These are phyloP conservation scores for Cinara cedri DNA, from an alignment of 2,888 invertebrate genomes.

Conservation along the genomic window DNA sequence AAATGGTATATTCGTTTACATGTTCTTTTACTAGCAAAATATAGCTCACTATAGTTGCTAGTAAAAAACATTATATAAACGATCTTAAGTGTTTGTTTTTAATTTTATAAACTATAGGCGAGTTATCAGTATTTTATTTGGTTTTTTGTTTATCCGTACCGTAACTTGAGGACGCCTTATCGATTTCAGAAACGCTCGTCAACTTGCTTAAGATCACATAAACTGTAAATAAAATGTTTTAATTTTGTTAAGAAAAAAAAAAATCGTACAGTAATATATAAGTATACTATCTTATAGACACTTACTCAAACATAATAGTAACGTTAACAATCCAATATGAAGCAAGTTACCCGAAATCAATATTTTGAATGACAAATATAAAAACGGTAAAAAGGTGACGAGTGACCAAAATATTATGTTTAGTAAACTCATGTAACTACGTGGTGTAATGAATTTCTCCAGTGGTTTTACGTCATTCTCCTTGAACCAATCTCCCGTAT, in stretches of 20 bases:
- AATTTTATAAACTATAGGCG: background rate
- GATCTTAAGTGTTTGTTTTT: background rate
- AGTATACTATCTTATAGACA: too few relatives aligned
- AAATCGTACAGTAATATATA: too few relatives aligned
- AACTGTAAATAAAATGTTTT: slow-evolving; percentile 24
- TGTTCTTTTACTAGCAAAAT: too few relatives aligned
- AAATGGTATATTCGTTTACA: too few relatives aligned
- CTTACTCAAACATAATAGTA: slow-evolving; percentile 22
- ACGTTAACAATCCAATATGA: background rate
- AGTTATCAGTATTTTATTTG: background rate
- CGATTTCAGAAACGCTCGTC: slow-evolving; percentile 31
- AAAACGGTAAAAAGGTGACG: slow-evolving; percentile 3
- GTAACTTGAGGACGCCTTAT: slow-evolving; percentile 31
- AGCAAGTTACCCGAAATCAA: slow-evolving; percentile 29
- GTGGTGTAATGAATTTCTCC: slow-evolving; percentile 68
- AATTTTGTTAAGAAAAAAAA: too few relatives aligned
- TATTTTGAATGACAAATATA: background rate
- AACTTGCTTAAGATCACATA: slow-evolving; percentile 3
- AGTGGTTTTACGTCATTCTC: slow-evolving; percentile 75
- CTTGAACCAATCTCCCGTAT: slow-evolving; percentile 80
- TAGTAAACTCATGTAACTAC: slow-evolving; percentile 72
- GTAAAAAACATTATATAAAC: too few relatives aligned
- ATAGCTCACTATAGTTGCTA: too few relatives aligned
- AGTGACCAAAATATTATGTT: slow-evolving; percentile 76
- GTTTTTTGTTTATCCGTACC: slow-evolving; percentile 22